Evolutionary conservation across 2,888 invertebrate genomes (phyloP), one percentile per base, ranked within the genome.

Genomic region (Autographa gamma): DNA sequence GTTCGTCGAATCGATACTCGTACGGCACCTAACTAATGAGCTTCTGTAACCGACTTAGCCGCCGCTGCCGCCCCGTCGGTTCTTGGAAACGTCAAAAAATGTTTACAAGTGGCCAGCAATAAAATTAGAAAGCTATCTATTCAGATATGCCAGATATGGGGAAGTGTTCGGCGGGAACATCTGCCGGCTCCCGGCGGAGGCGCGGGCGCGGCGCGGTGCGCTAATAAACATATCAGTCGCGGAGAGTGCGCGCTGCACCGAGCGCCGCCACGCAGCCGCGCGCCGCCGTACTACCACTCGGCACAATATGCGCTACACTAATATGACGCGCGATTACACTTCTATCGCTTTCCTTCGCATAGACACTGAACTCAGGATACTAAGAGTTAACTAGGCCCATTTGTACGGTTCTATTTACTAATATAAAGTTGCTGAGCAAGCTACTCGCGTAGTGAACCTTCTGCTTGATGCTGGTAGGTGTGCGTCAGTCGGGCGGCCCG

Each of bases 101-200:
- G 73, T 81, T 76, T 77, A 82, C 73, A 76, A 81, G 79, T 77
- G 78, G 75, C 71, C 76, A 79, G 79, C 84, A 84, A 88, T 89
- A 88, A 90, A 87, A 92, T 93, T 90, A 91, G 88, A 87, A 87
- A 87, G 86, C 84, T 90, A 92, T 92, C 90, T 92, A 92, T 93
- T 90, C 89, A 89, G 92, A 91, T 90, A 90, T 90, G 86, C 88
- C 86, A 86, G 91, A 88, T 88, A 90, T 85, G 88, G 87, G 86
- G 87, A 87, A 85, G 88, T 84, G 87, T 78, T 75, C 54, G 73
- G 74, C 76, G 80, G 75, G 84, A 34, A 83, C 91, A 90, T 85
- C 91, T 91, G 92, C 89, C 85, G 85, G 84, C 85, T 75, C 80
- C 85, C 81, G 78, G 76, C 67, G 78, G 65, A 18, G 77, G 54